Base-by-base conservation (phyloP, 2,113 vertebrate species). In the Conger conger region DNA sequence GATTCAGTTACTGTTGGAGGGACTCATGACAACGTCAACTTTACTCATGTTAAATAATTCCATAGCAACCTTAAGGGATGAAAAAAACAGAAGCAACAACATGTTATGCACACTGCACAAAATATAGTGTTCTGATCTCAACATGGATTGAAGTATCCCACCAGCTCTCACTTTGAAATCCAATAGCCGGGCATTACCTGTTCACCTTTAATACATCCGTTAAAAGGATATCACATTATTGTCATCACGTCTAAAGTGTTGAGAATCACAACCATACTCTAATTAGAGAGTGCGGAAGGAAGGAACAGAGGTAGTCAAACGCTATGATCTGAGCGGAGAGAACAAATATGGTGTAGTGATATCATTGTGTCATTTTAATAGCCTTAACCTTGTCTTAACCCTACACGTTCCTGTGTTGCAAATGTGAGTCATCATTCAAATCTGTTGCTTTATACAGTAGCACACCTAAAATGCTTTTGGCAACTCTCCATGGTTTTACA, bases 181-280 rank as follows among this genome's bases (percentile, higher is more conserved):
- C 80, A 82, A 35, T 82, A 82, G 54, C 50, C 80, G 36, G 80
- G 80, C 80, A 82, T 40, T 73, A 38, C 35, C 30, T 78, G 20
- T 37, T 78, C 54, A 37, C 33, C 17, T 82, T 82, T 82, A 68
- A 68, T 82, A 68, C 23, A 82, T 82, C 60, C 17, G 50, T 73
- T 63, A 73, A 73, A 54, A 80, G 79, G 79, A 80, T 80, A 80
- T 80, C 36, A 50, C 45, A 54, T 80, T 80, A 80, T 45, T 73
- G 23, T 45, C 38, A 80, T 80, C 79, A 81, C 45, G n/a, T 53
- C 27, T 15, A 54, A 57, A 54, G 45, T 81, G 30, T 18, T 50
- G 30, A 81, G 30, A 42, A 57, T 81, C 30, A 35, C 50, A 81
- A 57, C 80, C 42, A 45, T 40, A 42, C 79, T 80, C 42, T 80